Conservation (phyloP, 1,140 invertebrate species). For the Andricus grossulariae region DNA sequence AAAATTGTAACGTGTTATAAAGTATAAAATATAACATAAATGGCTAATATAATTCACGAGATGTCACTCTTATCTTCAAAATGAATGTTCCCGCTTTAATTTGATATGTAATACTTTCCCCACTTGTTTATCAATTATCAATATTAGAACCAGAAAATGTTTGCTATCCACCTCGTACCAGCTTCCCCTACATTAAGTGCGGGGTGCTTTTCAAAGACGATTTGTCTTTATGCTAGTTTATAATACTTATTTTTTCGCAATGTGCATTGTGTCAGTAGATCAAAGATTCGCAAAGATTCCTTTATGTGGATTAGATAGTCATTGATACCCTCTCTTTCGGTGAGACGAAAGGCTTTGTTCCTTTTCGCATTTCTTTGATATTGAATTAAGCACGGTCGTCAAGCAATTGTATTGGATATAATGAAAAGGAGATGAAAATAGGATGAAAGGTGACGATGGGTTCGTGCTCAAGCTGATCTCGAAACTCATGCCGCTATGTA, state of each 20-base stretch:
- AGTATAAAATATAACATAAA: no score
- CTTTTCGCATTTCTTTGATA: constrained; percentile 1
- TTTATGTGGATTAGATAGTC: constrained; percentile 14
- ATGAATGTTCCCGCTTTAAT: no score
- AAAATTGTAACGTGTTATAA: no score
- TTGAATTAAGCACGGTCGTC: constrained; percentile 10
- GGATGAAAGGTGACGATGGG: constrained; percentile 22
- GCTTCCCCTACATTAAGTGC: no score
- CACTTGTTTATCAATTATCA: no score
- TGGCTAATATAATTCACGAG: no score
- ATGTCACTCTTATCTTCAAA: no score
- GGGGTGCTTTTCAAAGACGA: neutral
- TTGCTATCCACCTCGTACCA: no score
- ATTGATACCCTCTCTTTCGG: neutral
- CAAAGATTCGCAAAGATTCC: constrained; percentile 8
- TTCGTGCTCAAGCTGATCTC: neutral
- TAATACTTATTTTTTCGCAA: neutral
- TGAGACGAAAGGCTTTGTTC: neutral
- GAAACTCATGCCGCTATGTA: neutral
- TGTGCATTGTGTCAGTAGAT: neutral
- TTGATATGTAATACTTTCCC: no score
- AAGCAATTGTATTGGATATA: constrained; percentile 22
- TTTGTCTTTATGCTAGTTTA: neutral
- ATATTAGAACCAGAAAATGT: no score
- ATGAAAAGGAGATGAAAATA: constrained; percentile 22